phyloP scores from a whole-genome alignment of 1,140 invertebrate species.

The Caenorhabditis brenneri region DNA sequence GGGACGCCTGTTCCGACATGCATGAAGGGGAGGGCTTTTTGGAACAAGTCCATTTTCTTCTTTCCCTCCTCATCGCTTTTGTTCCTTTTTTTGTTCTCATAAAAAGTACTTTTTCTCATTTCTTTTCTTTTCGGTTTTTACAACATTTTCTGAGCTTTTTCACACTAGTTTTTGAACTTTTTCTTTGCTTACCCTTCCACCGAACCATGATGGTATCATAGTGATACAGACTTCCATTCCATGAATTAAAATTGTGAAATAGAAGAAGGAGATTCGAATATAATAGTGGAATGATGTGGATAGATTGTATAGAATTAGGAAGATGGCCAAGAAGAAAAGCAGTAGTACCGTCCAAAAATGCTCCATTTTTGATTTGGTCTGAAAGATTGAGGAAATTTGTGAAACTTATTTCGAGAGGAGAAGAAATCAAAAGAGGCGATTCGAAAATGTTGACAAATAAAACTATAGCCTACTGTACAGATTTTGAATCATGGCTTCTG shows the following conservation, averaged over 20 bases:
- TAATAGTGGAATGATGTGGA: slow-evolving; percentile 3
- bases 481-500: no score
- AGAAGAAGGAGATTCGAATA: slow-evolving; percentile 21
- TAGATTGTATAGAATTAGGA: slow-evolving; percentile 9
- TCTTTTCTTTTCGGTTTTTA: no score
- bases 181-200: background rate
- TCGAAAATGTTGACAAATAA: no score
- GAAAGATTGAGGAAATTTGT: background rate
- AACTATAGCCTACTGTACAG: no score
- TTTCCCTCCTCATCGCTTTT: no score
- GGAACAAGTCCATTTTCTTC: background rate
- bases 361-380: background rate
- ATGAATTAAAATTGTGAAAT: slow-evolving; percentile 5
- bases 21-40: background rate
- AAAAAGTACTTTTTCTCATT: no score
- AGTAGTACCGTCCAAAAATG: background rate
- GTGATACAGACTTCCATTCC: slow-evolving; percentile 32
- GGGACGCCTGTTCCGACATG: background rate
- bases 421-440: no score
- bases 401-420: background rate
- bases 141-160: background rate
- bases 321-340: background rate
- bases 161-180: background rate
- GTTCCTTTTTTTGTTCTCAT: background rate
- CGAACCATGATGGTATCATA: slow-evolving; percentile 7